Percentiles rank a stretch among this genome's conserved stretches.
Evolutionary conservation across 1,140 invertebrate genomes (phyloP).

Genomic region (Drosophila tropicalis): DNA sequence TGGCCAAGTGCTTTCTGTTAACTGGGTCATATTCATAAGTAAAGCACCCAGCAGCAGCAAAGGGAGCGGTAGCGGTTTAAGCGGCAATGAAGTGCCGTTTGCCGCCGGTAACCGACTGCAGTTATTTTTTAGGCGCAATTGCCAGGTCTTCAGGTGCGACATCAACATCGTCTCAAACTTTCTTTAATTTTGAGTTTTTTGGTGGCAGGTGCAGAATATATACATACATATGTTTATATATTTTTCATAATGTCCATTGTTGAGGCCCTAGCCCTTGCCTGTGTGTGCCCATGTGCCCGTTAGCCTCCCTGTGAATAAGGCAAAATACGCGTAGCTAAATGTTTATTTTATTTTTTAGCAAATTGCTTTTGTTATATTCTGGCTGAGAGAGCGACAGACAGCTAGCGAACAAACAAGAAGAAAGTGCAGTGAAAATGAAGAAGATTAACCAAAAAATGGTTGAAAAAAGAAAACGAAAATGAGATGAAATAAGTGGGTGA

Average conservation of each 20-base stretch:
- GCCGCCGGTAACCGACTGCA: conserved; percentile 45
- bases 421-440: conserved; percentile 74
- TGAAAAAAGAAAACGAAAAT: conserved; percentile 11
- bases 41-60: conserved; percentile 55
- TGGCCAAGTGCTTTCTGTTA: conserved; percentile 33
- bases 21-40: conserved; percentile 82
- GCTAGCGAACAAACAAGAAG: conserved; percentile 41
- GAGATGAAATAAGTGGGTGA: conserved; percentile 68
- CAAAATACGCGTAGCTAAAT: conserved; percentile 74
- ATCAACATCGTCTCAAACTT: conserved; percentile 55
- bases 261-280: conserved; percentile 2
- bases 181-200: conserved; percentile 44
- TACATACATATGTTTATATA: too few relatives aligned
- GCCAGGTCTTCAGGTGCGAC: conserved; percentile 23
- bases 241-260: conserved; percentile 47
- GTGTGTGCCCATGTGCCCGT: conserved; percentile 18
- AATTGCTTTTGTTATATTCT: conserved; percentile 75
- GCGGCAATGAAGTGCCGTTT: conserved; percentile 55
- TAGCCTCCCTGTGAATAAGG: conserved; percentile 54
- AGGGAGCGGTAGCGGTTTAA: background rate
- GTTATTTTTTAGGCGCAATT: conserved; percentile 55
- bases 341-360: conserved; percentile 79
- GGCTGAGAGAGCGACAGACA: conserved; percentile 25
- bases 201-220: conserved; percentile 68
- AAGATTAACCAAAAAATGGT: conserved; percentile 40